Evolutionary conservation across 2,888 invertebrate genomes (phyloP).

Genomic region (Neoaliturus tenellus): DNA sequence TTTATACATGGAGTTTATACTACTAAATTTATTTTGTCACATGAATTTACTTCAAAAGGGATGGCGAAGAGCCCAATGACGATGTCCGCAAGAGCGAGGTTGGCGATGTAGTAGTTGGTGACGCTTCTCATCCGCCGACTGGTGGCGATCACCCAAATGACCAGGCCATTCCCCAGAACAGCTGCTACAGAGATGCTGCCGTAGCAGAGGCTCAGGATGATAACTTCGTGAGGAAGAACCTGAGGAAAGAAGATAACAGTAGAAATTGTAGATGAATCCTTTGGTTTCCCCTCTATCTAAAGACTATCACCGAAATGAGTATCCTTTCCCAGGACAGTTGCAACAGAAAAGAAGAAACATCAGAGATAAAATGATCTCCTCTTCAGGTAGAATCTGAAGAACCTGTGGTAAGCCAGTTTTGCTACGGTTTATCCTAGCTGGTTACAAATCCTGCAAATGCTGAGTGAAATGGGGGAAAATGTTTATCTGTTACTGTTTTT

Average conservation of each 20-base stretch:
- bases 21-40: no score
- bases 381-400: no score
- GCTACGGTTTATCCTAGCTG: no score
- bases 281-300: slow-evolving; percentile 80
- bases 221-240: slow-evolving; percentile 74
- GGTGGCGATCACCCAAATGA: slow-evolving; percentile 89
- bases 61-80: slow-evolving; percentile 90
- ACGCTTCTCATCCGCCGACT: slow-evolving; percentile 87
- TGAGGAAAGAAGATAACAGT: not conserved
- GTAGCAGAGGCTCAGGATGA: slow-evolving; percentile 85
- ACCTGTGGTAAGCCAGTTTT: no score
- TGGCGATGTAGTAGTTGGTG: slow-evolving; percentile 91
- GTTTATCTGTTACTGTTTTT: no score
- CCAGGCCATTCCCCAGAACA: slow-evolving; percentile 88
- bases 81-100: slow-evolving; percentile 90
- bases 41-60: slow-evolving; percentile 81
- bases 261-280: slow-evolving; percentile 78
- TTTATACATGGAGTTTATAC: no score
- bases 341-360: slow-evolving; percentile 75
- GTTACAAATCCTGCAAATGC: no score
- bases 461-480: no score
- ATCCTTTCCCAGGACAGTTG: slow-evolving; percentile 83
- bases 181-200: slow-evolving; percentile 89
- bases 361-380: no score
- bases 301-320: slow-evolving; percentile 69